phyloP scores from a whole-genome alignment of 2,888 invertebrate genomes.

The Trichopoda pennipes region DNA sequence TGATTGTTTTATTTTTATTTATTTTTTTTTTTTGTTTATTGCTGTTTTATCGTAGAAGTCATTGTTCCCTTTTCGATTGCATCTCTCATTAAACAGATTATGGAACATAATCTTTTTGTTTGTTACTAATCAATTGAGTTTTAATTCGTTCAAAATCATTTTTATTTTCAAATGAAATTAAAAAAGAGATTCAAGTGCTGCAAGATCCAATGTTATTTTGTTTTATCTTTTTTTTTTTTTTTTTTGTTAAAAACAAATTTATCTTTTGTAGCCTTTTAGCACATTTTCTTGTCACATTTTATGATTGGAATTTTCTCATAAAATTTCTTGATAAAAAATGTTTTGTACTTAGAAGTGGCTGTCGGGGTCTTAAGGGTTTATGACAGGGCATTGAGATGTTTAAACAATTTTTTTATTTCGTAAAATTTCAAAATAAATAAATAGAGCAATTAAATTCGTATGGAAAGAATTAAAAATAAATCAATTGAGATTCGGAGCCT shows the following conservation, averaged over 20 bases:
- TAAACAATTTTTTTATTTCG: neutral
- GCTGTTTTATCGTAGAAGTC: neutral
- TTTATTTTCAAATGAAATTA: neutral
- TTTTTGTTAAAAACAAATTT: neutral
- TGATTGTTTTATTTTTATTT: conserved; percentile 52
- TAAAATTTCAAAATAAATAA: no score
- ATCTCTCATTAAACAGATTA: conserved; percentile 1
- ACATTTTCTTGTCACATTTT: conserved; percentile 3
- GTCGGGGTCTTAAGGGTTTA: neutral
- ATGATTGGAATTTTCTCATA: neutral
- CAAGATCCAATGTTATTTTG: conserved; percentile 1
- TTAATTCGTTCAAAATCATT: conserved; percentile 16
- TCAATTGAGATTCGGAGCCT: no score
- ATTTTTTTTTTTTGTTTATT: neutral
- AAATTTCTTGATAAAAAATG: neutral
- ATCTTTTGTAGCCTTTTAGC: conserved; percentile 3
- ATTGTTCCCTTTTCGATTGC: conserved; percentile 30
- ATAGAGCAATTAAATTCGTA: no score
- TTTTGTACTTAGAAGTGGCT: conserved; percentile 5
- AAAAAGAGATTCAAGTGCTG: conserved; percentile 27
- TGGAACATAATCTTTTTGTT: neutral
- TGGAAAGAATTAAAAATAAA: no score
- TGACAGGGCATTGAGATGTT: conserved; percentile 9
- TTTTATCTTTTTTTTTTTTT: no score
- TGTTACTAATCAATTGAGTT: conserved; percentile 33